phyloP scores from a whole-genome alignment of 2,888 invertebrate genomes.

The Callimorpha dominula region DNA sequence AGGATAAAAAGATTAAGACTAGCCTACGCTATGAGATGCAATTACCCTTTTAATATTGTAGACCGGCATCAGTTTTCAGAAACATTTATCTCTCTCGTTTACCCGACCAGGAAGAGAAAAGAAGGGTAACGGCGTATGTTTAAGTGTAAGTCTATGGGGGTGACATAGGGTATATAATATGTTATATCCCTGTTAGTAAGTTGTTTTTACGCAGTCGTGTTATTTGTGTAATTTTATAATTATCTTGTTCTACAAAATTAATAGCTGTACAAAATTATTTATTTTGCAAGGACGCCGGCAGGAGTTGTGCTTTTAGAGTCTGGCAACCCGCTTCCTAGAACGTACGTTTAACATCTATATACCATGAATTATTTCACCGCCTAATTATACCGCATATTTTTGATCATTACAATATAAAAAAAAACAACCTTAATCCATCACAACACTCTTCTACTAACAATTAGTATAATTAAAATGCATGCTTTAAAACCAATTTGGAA shows the following conservation, averaged over 20 bases:
- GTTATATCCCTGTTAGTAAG: background rate
- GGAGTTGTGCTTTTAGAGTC: slow-evolving; percentile 83
- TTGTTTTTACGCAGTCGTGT: background rate
- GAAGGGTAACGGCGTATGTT: too few species aligned
- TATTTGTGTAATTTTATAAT: background rate
- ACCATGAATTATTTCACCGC: slow-evolving; percentile 44
- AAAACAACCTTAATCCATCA: background rate
- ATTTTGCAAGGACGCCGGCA: slow-evolving; percentile 79
- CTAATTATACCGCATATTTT: background rate
- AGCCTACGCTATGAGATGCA: too few species aligned
- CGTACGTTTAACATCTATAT: slow-evolving; percentile 69
- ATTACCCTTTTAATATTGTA: too few species aligned
- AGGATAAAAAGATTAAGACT: too few species aligned
- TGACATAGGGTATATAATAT: background rate
- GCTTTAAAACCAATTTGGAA: background rate
- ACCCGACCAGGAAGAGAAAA: too few species aligned
- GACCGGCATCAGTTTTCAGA: too few species aligned
- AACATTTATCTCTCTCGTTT: too few species aligned
- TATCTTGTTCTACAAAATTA: slow-evolving; percentile 23
- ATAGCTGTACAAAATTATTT: slow-evolving; percentile 46
- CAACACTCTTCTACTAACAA: slow-evolving; percentile 2
- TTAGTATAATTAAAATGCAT: background rate
- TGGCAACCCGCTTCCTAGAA: slow-evolving; percentile 72
- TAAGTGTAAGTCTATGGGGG: background rate
- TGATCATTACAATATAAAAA: background rate